phyloP scores from a whole-genome alignment of 2,797 vertebrate species.

The Mergus octosetaceus region DNA sequence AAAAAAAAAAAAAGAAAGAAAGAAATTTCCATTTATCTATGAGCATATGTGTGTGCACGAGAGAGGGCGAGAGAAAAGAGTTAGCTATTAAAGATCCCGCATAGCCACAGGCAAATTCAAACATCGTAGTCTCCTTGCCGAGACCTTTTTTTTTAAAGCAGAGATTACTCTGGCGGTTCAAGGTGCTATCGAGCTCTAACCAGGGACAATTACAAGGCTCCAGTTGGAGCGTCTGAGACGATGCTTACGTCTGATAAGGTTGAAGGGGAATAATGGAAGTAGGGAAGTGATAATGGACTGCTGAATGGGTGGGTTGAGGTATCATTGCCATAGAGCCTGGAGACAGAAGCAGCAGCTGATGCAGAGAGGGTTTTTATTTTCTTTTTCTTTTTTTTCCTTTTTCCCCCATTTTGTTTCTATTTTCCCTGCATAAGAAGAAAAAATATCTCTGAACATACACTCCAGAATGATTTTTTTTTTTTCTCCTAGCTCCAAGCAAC shows the following conservation, averaged over 20 bases:
- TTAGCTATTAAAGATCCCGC: conserved; percentile 90
- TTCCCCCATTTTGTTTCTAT: conserved; percentile 73
- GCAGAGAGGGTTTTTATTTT: conserved; percentile 76
- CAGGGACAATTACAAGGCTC: conserved; percentile 97
- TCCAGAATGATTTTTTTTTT: conserved; percentile 84
- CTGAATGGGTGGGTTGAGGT: conserved; percentile 93
- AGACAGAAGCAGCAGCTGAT: conserved; percentile 91
- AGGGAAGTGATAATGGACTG: conserved; percentile 91
- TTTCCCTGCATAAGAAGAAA: conserved; percentile 87
- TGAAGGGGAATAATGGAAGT: conserved; percentile 88
- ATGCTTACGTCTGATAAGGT: conserved; percentile 91
- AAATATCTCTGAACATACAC: conserved; percentile 77
- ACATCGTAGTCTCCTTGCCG: conserved; percentile 78
- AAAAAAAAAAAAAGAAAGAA: too few relatives aligned
- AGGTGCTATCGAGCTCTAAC: conserved; percentile 98
- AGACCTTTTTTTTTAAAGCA: conserved; percentile 87
- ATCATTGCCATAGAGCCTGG: conserved; percentile 90
- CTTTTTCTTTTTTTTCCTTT: conserved; percentile 42
- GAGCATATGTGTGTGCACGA: conserved; percentile 13
- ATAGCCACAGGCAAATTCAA: conserved; percentile 94
- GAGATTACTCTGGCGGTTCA: conserved; percentile 97
- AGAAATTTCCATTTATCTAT: conserved; percentile 90
- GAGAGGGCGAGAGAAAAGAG: conserved; percentile 81
- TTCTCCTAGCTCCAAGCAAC: conserved; percentile 76
- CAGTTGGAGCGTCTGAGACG: conserved; percentile 85